A percentile compares a stretch with the other conserved stretches of the same genome.
phyloP scores from a whole-genome alignment of 2,797 vertebrate genomes.

The Hapalemur alaotrensis region DNA sequence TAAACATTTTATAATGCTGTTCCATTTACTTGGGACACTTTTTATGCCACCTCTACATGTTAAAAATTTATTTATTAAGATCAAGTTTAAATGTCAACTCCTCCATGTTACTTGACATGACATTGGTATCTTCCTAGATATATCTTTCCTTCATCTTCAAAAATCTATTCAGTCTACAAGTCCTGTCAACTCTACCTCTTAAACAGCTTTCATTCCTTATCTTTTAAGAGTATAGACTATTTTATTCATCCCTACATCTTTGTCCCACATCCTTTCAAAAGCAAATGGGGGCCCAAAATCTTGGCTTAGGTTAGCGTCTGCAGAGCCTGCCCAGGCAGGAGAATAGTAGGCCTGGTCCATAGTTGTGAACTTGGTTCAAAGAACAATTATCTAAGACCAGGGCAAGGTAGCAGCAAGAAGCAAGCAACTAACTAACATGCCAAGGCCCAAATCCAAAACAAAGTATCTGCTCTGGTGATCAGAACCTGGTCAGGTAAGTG shows the following conservation, averaged over 20 bases:
- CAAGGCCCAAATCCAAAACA: neutral
- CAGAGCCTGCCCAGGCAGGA: neutral
- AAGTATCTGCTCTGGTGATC: neutral
- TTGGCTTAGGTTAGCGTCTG: neutral
- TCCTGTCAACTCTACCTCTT: neutral
- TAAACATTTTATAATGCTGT: neutral
- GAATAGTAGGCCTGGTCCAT: neutral
- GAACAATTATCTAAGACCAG: neutral
- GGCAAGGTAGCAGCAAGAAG: neutral
- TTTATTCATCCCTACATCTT: neutral
- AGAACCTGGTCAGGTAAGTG: neutral
- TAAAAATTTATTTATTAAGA: slow-evolving; percentile 30
- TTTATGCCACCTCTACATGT: neutral
- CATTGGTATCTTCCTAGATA: neutral
- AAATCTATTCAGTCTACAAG: neutral
- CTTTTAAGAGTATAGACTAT: neutral
- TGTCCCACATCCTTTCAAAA: neutral
- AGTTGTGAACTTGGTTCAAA: neutral
- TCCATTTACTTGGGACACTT: neutral
- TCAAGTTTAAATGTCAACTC: slow-evolving; percentile 14
- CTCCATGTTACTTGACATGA: neutral
- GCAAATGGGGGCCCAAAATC: neutral
- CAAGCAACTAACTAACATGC: neutral
- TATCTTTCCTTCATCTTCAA: neutral
- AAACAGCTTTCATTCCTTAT: neutral